Base-by-base conservation (phyloP, 2,888 invertebrate species). In the Noctuana brunneofusca region DNA sequence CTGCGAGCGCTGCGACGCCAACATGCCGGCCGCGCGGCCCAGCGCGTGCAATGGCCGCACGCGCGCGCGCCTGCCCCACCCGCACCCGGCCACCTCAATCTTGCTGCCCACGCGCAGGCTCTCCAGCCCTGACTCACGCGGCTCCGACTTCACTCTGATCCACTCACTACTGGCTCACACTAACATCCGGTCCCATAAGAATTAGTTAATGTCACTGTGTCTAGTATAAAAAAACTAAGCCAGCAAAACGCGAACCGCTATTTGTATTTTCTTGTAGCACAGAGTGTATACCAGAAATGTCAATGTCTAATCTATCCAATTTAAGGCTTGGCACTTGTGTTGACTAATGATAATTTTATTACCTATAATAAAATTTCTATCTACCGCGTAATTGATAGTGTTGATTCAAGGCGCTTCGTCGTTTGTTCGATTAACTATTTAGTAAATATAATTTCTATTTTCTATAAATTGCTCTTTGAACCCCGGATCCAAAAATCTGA, bases 61-160 rank as follows among this genome's bases (percentile, higher is more conserved):
- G 84, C 90, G 90, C 87, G 88, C 90, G 76, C 90, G 90, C 88
- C 90, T 84, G 62, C 87, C 89, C 90, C 89, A 90, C 77, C 89
- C 89, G 83, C 88, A 84, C 87, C 87, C 89, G 72, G 77, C 85
- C 86, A 86, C 88, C 87, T 89, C 90, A 87, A 89, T 89, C 87
- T 89, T 89, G 89, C 76, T 76, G 81, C 71, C 78, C 63, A 55
- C 57, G 64, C 65, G 58, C 68, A 58, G 65, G 66, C 60, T 67
- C 65, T 60, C 63, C 60, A 62, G 43, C 59, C 59, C 16, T 38
- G 18, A 46, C n/a, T n/a, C n/a, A n/a, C n/a, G n/a, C n/a, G n/a
- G n/a, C n/a, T 48, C 14, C 24, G 57, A 48, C 14, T 48, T 18
- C 43, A 30, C 46, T 20, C 43, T 14, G n/a, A 24, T 9, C 14